Base-by-base conservation (phyloP, 2,888 invertebrate genomes). In the Ceratothoa steindachneri region DNA sequence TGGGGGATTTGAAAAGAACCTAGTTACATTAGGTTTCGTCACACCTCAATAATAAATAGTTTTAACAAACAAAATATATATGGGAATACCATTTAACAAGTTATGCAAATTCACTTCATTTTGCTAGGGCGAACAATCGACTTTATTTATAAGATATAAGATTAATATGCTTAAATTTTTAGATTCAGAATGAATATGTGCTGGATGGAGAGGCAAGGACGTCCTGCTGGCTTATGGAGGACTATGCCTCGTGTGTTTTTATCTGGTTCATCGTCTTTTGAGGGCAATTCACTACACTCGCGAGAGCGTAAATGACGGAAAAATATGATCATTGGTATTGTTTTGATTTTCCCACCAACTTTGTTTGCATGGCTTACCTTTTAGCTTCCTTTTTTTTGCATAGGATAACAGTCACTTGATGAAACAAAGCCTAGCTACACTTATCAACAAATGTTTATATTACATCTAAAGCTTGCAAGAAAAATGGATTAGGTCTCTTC, bases 121-220 rank as follows among this genome's bases (percentile, higher is more conserved):
- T n/a, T n/a, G n/a, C n/a, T n/a, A n/a, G n/a, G n/a, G n/a, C n/a
- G n/a, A n/a, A n/a, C n/a, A n/a, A n/a, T n/a, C n/a, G n/a, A n/a
- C n/a, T n/a, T n/a, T n/a, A n/a, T n/a, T 22, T 19, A 22, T 55
- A 19, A 22, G 15, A 41, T 41, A 41, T 41, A 41, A 41, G 41
- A 41, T 41, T 5, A 41, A 41, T 9, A 41, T 41, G 41, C 15
- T 41, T 41, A 41, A 41, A 41, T 41, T 9, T 41, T 41, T 41
- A 41, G 41, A 41, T 67, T 67, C 9, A 31, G 19, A 30, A 19
- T 30, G 15, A 67, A 15, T 19, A 29, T 30, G 22, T 3, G 30
- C 9, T 30, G 30, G 67, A 60, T 60, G 60, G 60, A 60, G 60
- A 60, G 60, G 60, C 60, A 12, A 41, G 60, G 60, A 60, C 60